phyloP scores from a whole-genome alignment of 2,113 vertebrate genomes.

The Rhipidura dahli region DNA sequence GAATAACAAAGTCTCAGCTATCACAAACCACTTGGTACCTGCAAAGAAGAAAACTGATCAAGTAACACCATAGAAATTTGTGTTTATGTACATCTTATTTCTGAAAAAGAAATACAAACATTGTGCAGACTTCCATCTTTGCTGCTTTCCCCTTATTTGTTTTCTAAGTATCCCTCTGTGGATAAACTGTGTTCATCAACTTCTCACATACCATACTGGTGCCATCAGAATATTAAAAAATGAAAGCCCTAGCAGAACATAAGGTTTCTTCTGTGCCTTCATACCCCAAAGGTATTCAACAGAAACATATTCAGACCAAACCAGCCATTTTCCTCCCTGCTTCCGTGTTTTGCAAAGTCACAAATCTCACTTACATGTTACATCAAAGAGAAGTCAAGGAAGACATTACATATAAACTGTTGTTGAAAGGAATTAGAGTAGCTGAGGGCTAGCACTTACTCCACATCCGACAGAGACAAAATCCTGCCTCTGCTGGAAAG shows the following conservation, averaged over 20 bases:
- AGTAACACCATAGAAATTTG: background rate
- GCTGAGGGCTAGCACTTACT: background rate
- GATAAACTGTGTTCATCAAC: background rate
- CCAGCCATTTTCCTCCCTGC: background rate
- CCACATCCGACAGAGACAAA: background rate
- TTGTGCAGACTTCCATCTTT: background rate
- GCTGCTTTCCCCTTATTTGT: background rate
- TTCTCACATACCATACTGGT: background rate
- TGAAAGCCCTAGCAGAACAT: background rate
- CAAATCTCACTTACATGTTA: background rate
- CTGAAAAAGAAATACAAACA: background rate
- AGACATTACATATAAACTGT: background rate
- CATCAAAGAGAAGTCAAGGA: background rate
- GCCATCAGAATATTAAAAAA: background rate
- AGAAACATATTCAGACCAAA: background rate
- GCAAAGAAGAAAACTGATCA: background rate
- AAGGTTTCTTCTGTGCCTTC: background rate
- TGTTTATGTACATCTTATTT: background rate
- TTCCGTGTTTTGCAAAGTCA: background rate
- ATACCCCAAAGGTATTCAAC: background rate
- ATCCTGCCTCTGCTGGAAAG: background rate
- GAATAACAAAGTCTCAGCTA: background rate
- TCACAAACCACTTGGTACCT: background rate
- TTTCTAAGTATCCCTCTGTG: background rate
- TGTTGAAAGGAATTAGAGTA: background rate